Evolutionary conservation across 2,888 invertebrate genomes (phyloP).

Genomic region (Drosophila atroscutellata): DNA sequence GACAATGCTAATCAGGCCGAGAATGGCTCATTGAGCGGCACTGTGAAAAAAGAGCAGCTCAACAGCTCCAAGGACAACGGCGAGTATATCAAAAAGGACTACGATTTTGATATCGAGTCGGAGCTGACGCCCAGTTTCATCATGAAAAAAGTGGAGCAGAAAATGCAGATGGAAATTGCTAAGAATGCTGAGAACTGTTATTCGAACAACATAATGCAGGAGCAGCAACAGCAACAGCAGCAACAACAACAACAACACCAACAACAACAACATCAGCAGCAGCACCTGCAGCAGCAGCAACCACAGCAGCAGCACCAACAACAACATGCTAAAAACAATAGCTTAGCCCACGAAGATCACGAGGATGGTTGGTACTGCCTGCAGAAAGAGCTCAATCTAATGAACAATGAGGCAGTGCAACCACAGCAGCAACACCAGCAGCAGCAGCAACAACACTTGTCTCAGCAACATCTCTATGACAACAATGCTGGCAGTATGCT

Average conservation of each 20-base stretch:
- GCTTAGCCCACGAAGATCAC: slow-evolving; percentile 82
- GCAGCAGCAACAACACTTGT: slow-evolving; percentile 58
- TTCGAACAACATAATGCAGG: slow-evolving; percentile 36
- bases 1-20: slow-evolving; percentile 21
- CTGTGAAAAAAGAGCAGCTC: slow-evolving; percentile 41
- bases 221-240: slow-evolving; percentile 32
- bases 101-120: slow-evolving; percentile 85
- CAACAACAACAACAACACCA: slow-evolving; percentile 31
- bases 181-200: slow-evolving; percentile 36
- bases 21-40: slow-evolving; percentile 52
- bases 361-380: slow-evolving; percentile 90
- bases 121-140: slow-evolving; percentile 85
- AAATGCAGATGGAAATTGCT: slow-evolving; percentile 47
- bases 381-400: slow-evolving; percentile 88
- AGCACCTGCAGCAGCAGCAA: slow-evolving; percentile 23
- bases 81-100: slow-evolving; percentile 80
- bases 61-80: slow-evolving; percentile 33
- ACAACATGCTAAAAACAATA: slow-evolving; percentile 50
- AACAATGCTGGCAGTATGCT: slow-evolving; percentile 45
- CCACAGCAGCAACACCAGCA: slow-evolving; percentile 50
- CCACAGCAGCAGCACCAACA: slow-evolving; percentile 34
- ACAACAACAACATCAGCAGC: slow-evolving; percentile 38
- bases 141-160: slow-evolving; percentile 83
- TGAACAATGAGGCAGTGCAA: slow-evolving; percentile 68
- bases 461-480: slow-evolving; percentile 60